Conservation (phyloP, 2,888 invertebrate genomes). For the Apotomis betuletana region DNA sequence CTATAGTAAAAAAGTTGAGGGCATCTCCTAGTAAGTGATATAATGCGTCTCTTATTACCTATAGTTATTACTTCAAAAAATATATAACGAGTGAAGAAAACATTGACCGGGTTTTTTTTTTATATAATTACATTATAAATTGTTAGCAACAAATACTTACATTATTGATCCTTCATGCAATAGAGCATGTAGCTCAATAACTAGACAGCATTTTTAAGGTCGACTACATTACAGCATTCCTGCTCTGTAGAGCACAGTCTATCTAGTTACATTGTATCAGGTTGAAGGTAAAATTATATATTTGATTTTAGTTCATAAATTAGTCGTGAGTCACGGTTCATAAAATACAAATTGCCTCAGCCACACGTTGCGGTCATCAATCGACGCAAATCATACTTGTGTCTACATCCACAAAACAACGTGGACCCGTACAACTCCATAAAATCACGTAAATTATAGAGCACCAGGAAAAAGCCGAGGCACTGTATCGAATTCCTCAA, state of each 20-base stretch:
- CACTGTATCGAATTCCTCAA: too few relatives aligned
- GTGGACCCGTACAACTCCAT: too few relatives aligned
- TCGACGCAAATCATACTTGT: neutral
- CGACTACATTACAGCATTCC: conserved; percentile 40
- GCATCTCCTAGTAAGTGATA: too few relatives aligned
- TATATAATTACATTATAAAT: neutral
- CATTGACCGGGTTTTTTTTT: too few relatives aligned
- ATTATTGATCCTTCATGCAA: conserved; percentile 14
- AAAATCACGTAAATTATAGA: too few relatives aligned
- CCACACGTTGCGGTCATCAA: neutral
- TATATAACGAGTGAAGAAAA: too few relatives aligned
- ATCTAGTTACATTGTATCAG: conserved; percentile 8
- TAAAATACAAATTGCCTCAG: neutral
- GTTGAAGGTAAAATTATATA: conserved; percentile 33
- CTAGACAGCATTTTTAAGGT: conserved; percentile 40
- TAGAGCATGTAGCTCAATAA: conserved; percentile 15
- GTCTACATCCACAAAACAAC: too few relatives aligned
- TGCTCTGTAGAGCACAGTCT: conserved; percentile 20
- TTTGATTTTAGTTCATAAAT: conserved; percentile 20
- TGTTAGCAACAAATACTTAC: neutral
- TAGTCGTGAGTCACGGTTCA: conserved; percentile 7
- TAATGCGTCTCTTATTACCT: too few relatives aligned
- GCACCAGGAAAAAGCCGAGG: too few relatives aligned
- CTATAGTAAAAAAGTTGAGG: too few relatives aligned
- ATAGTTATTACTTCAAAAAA: too few relatives aligned